These are phyloP conservation scores for Camarhynchus parvulus DNA, from an alignment of 2,113 vertebrate species.

Conservation along the genomic window DNA sequence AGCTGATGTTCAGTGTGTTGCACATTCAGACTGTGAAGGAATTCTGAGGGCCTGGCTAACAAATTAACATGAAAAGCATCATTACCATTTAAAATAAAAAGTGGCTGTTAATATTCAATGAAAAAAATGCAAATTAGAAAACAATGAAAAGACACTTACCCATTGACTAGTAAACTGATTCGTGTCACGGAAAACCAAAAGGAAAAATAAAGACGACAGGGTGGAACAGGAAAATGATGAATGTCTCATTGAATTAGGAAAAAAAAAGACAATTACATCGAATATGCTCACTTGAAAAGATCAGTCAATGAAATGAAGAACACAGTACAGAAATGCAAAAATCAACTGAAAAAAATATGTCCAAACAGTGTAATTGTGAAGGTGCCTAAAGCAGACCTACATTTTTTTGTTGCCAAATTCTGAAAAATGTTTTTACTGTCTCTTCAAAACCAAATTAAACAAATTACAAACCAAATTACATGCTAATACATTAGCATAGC, in stretches of 20 bases:
- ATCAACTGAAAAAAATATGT: not conserved
- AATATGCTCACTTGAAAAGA: conserved; percentile 40
- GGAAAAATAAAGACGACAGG: conserved; percentile 68
- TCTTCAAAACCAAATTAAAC: not conserved
- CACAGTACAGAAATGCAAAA: not conserved
- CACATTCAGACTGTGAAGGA: not conserved
- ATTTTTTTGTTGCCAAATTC: not conserved
- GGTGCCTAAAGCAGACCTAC: not conserved
- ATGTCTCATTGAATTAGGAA: conserved; percentile 57
- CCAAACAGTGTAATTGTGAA: not conserved
- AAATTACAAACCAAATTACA: not conserved
- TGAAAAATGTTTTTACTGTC: not conserved
- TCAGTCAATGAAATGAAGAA: not conserved
- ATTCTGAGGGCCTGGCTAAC: not conserved
- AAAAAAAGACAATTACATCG: conserved; percentile 30
- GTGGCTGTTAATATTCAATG: not conserved
- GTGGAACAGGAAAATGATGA: conserved; percentile 72
- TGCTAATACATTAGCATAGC: not conserved
- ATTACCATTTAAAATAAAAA: not conserved
- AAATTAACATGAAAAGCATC: not conserved
- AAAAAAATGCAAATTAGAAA: not conserved
- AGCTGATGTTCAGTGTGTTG: not conserved
- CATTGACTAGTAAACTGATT: conserved; percentile 89
- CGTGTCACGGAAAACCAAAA: conserved; percentile 75
- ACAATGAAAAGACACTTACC: conserved; percentile 84